Conservation (phyloP, 2,888 invertebrate genomes). For the Lepidonotus clava region DNA sequence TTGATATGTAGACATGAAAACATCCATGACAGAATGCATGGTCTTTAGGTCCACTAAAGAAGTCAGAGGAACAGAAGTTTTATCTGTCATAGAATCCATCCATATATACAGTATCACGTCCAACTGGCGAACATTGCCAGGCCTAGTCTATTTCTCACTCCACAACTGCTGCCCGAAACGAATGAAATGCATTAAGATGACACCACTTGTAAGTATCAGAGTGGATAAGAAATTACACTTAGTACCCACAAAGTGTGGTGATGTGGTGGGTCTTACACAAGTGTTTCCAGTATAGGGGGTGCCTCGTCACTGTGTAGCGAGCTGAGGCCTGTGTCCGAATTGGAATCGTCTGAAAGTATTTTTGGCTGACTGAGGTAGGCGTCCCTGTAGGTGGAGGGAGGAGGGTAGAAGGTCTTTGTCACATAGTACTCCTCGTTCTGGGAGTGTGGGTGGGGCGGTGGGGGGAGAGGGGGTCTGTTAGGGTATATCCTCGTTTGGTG, state of each 20-base stretch:
- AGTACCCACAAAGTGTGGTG: too few relatives aligned
- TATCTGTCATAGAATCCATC: background rate
- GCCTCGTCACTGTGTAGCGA: slow-evolving; percentile 57
- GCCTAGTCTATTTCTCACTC: too few relatives aligned
- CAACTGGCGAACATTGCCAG: too few relatives aligned
- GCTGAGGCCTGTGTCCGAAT: slow-evolving; percentile 82
- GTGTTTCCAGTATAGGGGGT: slow-evolving; percentile 56
- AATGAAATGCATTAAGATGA: slow-evolving; percentile 1
- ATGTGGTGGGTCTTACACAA: slow-evolving; percentile 57
- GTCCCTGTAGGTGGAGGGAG: background rate
- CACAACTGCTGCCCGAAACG: slow-evolving; percentile 20
- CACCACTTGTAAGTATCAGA: too few relatives aligned
- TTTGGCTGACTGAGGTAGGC: slow-evolving; percentile 30
- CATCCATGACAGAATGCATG: too few relatives aligned
- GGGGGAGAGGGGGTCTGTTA: background rate
- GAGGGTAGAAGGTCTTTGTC: slow-evolving; percentile 28
- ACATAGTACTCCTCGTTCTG: slow-evolving; percentile 33
- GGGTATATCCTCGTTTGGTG: background rate
- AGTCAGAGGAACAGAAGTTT: background rate
- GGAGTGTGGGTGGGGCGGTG: background rate
- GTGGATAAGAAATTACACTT: too few relatives aligned
- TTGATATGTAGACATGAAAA: too few relatives aligned
- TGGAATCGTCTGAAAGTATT: slow-evolving; percentile 76
- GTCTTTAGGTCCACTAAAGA: slow-evolving; percentile 7
- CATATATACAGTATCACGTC: slow-evolving; percentile 1